Conservation (phyloP, 2,888 invertebrate species). For the Drosophila vallismaia region DNA sequence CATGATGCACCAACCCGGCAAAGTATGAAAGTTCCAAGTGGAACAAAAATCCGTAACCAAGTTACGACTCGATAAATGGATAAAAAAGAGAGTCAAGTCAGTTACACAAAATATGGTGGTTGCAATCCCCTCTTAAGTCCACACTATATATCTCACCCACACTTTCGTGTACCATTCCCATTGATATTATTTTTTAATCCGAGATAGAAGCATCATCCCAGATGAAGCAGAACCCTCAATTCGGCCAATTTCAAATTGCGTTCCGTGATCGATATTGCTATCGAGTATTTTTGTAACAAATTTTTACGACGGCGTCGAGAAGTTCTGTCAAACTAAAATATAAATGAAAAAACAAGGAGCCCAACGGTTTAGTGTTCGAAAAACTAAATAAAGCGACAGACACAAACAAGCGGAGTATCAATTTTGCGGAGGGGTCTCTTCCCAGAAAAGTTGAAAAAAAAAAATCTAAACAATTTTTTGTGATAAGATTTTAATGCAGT, state of each 20-base stretch:
- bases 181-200: neutral
- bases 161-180: neutral
- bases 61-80: neutral
- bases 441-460: too few relatives aligned
- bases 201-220: neutral
- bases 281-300: slow-evolving; percentile 1
- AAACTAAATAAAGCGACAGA: too few relatives aligned
- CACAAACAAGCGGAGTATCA: too few relatives aligned
- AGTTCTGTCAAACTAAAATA: neutral
- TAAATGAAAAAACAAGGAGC: too few relatives aligned
- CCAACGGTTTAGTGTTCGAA: too few relatives aligned
- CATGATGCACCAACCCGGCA: neutral
- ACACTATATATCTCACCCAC: neutral
- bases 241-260: neutral
- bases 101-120: slow-evolving; percentile 1
- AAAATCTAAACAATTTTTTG: too few relatives aligned
- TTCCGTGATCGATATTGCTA: neutral
- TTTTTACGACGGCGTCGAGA: neutral
- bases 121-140: neutral
- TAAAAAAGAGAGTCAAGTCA: too few relatives aligned
- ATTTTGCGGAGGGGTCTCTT: too few relatives aligned
- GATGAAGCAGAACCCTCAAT: neutral
- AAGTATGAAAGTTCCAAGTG: neutral
- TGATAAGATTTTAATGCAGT: too few relatives aligned
- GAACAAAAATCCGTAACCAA: slow-evolving; percentile 2